Percentiles rank a stretch among this genome's conserved stretches.
Evolutionary conservation across 2,888 invertebrate species (phyloP).

Genomic region (Epistrophe grossulariae): DNA sequence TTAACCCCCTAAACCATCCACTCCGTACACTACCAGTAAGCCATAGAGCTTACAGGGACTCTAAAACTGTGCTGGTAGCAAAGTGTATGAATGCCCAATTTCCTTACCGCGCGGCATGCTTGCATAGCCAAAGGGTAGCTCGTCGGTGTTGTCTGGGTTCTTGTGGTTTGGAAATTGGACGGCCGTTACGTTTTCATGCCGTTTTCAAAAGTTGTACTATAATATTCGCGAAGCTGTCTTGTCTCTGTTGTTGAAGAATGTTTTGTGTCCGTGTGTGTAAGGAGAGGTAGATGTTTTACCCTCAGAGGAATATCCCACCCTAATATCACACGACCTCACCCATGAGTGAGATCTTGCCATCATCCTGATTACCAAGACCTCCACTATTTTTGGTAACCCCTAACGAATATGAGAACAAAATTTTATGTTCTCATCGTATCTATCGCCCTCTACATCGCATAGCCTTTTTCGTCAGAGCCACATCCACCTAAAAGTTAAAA

Average conservation of each 20-base stretch:
- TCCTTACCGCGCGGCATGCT: too few relatives aligned
- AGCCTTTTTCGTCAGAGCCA: neutral
- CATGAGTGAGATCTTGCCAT: neutral
- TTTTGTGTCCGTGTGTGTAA: neutral
- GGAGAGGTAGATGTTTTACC: neutral
- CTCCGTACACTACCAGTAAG: too few relatives aligned
- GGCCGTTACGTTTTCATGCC: conserved; percentile 1
- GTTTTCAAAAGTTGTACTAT: neutral
- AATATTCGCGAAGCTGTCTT: conserved; percentile 1
- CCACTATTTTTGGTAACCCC: neutral
- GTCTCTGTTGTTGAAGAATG: neutral
- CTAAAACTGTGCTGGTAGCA: too few relatives aligned
- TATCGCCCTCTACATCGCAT: neutral
- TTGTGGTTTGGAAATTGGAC: conserved; percentile 2
- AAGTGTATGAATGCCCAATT: too few relatives aligned
- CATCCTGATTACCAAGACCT: neutral
- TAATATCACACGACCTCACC: neutral
- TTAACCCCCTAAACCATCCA: neutral
- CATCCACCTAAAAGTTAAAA: neutral
- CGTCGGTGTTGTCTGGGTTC: neutral
- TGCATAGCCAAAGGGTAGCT: neutral
- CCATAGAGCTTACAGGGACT: too few relatives aligned
- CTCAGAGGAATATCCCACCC: neutral
- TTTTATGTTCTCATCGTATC: too few relatives aligned
- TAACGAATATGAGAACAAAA: too few relatives aligned